Conservation (phyloP, 2,113 vertebrate genomes). For the Cyprinodon variegatus region DNA sequence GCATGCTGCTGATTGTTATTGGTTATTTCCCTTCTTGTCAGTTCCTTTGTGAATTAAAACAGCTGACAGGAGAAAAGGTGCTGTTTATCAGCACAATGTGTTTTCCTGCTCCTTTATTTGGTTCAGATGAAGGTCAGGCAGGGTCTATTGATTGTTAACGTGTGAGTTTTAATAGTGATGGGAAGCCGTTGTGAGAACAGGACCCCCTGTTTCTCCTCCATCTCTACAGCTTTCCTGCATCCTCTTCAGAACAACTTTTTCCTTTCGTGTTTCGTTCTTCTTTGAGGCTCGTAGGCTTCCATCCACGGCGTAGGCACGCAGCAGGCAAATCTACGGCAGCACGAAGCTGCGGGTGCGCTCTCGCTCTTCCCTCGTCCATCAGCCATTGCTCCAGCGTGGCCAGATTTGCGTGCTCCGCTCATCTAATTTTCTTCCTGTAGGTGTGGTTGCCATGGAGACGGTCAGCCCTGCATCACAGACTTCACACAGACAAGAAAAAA, state of each 20-base stretch:
- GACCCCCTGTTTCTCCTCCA: background rate
- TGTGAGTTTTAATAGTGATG: slow-evolving; percentile 41
- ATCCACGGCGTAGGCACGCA: slow-evolving; percentile 27
- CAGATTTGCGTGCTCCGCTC: slow-evolving; percentile 71
- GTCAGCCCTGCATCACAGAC: slow-evolving; percentile 44
- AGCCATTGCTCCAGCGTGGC: slow-evolving; percentile 82
- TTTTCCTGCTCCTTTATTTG: slow-evolving; percentile 13
- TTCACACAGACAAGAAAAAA: slow-evolving; percentile 33
- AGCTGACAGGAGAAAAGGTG: slow-evolving; percentile 29
- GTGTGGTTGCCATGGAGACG: slow-evolving; percentile 75
- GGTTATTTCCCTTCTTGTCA: background rate
- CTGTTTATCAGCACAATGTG: slow-evolving; percentile 47
- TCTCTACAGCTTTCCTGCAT: background rate
- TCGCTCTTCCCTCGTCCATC: slow-evolving; percentile 59
- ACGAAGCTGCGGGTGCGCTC: slow-evolving; percentile 62
- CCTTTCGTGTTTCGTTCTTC: slow-evolving; percentile 51
- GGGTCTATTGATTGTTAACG: background rate
- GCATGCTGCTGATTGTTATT: background rate
- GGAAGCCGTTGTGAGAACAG: slow-evolving; percentile 7
- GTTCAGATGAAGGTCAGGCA: slow-evolving; percentile 56
- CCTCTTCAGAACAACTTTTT: slow-evolving; percentile 8
- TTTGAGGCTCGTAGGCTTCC: slow-evolving; percentile 27
- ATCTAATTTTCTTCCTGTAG: slow-evolving; percentile 58
- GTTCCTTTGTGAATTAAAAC: background rate
- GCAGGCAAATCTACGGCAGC: slow-evolving; percentile 28